phyloP scores from a whole-genome alignment of 2,113 vertebrate genomes.

The Ornithorhynchus anatinus region DNA sequence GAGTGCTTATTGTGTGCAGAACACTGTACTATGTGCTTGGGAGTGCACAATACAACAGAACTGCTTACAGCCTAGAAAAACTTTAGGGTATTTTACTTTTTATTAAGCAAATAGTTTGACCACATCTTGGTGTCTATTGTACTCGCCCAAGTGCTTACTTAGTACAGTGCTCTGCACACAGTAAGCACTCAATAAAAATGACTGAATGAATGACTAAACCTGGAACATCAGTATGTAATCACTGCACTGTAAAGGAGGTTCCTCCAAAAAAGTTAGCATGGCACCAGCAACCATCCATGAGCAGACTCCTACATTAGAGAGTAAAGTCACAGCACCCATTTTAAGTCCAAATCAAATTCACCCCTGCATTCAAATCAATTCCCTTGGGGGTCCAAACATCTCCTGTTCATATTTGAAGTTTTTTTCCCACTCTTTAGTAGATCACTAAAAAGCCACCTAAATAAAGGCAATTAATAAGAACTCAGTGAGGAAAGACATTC shows the following conservation, averaged over 20 bases:
- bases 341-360: conserved; percentile 56
- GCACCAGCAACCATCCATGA: conserved; percentile 18
- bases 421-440: conserved; percentile 53
- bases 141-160: too few relatives aligned
- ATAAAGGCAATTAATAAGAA: conserved; percentile 74
- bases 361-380: conserved; percentile 64
- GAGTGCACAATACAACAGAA: too few relatives aligned
- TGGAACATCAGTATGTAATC: conserved; percentile 63
- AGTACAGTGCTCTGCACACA: too few relatives aligned
- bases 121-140: too few relatives aligned
- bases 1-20: too few relatives aligned
- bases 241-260: conserved; percentile 53
- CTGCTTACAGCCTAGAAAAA: too few relatives aligned
- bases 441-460: conserved; percentile 64
- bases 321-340: conserved; percentile 45
- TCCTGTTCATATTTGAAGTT: conserved; percentile 57
- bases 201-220: conserved; percentile 67
- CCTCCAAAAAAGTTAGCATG: conserved; percentile 46
- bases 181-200: too few relatives aligned
- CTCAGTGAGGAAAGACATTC: conserved; percentile 64
- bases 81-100: conserved; percentile 57
- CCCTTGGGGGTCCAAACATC: conserved; percentile 51
- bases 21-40: too few relatives aligned
- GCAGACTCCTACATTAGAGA: conserved; percentile 37
- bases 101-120: conserved; percentile 62